phyloP scores from a whole-genome alignment of 2,888 invertebrate genomes.

The Spialia ferax region DNA sequence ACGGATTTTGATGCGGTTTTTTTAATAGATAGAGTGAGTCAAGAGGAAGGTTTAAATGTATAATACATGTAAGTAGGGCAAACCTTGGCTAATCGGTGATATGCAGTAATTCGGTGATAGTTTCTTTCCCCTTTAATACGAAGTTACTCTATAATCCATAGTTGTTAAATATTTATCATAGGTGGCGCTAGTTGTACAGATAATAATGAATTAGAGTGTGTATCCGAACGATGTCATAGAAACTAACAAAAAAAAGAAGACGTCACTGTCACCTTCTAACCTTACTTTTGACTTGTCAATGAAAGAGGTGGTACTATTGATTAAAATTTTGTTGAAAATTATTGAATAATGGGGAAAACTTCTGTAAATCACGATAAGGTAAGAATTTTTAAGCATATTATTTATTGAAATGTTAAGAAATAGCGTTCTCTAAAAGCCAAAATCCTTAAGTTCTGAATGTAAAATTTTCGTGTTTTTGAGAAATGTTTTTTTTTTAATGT shows the following conservation, averaged over 20 bases:
- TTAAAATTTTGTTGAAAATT: neutral
- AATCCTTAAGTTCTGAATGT: constrained; percentile 1
- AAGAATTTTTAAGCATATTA: neutral
- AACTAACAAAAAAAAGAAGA: neutral
- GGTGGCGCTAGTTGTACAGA: too few species aligned
- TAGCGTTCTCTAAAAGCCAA: neutral
- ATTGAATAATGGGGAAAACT: neutral
- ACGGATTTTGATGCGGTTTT: too few species aligned
- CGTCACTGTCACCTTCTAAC: neutral
- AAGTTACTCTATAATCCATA: too few species aligned
- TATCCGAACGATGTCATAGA: too few species aligned
- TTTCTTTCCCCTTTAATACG: too few species aligned
- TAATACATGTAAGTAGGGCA: too few species aligned
- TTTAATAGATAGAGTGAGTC: too few species aligned
- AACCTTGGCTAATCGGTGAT: too few species aligned
- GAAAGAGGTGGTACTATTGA: neutral
- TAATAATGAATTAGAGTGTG: too few species aligned
- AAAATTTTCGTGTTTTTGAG: neutral
- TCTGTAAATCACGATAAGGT: neutral
- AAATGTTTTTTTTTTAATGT: neutral
- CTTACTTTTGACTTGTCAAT: neutral
- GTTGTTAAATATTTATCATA: too few species aligned
- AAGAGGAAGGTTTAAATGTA: too few species aligned
- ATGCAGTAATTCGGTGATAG: too few species aligned
- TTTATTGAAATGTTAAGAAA: neutral